Percentiles rank a stretch among this genome's conserved stretches.
Conservation (phyloP, 1,140 invertebrate genomes). For the Drosophila sechellia region DNA sequence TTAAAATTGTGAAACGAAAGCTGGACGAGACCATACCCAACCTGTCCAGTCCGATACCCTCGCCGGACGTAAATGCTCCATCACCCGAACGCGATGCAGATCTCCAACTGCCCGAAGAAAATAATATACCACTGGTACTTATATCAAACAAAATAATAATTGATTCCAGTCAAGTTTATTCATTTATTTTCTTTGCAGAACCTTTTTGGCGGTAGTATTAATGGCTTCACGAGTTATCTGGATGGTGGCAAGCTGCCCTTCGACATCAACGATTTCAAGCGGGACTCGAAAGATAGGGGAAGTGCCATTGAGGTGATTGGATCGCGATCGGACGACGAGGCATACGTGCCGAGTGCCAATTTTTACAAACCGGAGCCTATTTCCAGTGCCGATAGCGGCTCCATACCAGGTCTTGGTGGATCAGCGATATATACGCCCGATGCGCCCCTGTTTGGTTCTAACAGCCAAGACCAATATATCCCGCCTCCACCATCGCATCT, state of each 20-base stretch:
- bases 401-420: slow-evolving; percentile 64
- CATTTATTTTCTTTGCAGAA: slow-evolving; percentile 48
- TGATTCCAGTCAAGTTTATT: not conserved
- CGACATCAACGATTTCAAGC: slow-evolving; percentile 84
- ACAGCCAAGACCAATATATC: slow-evolving; percentile 56
- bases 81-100: slow-evolving; percentile 93
- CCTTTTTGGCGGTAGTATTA: slow-evolving; percentile 65
- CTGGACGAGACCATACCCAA: slow-evolving; percentile 90
- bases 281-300: slow-evolving; percentile 66
- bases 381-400: slow-evolving; percentile 31
- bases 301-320: slow-evolving; percentile 86
- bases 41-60: slow-evolving; percentile 89
- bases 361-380: slow-evolving; percentile 73
- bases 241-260: slow-evolving; percentile 80
- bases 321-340: slow-evolving; percentile 79
- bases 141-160: slow-evolving; percentile 22
- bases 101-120: slow-evolving; percentile 88
- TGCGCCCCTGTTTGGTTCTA: slow-evolving; percentile 41
- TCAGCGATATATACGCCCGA: slow-evolving; percentile 56
- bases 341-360: slow-evolving; percentile 63
- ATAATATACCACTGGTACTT: slow-evolving; percentile 56
- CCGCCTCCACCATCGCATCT: slow-evolving; percentile 66
- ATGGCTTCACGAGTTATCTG: slow-evolving; percentile 79
- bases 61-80: slow-evolving; percentile 92
- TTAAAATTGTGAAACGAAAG: slow-evolving; percentile 93